Conservation (phyloP, 2,113 vertebrate species). For the Gymnorhina tibicen region DNA sequence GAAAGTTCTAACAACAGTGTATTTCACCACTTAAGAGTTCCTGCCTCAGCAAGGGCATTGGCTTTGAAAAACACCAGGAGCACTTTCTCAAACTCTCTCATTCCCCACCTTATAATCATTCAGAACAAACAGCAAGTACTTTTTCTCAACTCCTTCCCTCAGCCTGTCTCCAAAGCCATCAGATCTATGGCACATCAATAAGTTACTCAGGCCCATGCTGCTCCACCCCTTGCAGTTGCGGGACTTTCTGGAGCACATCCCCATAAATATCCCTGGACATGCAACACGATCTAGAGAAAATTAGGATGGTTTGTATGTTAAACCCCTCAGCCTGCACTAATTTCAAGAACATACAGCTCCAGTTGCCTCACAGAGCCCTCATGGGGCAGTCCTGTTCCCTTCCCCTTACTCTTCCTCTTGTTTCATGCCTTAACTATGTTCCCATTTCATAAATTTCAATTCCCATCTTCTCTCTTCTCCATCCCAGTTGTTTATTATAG, state of each 20-base stretch:
- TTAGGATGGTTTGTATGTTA: background rate
- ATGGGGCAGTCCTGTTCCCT: background rate
- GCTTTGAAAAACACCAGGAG: background rate
- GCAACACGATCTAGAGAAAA: background rate
- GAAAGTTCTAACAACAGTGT: background rate
- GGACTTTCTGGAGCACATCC: background rate
- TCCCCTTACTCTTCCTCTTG: conserved; percentile 8
- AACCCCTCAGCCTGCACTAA: background rate
- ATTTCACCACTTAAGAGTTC: background rate
- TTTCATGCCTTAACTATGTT: background rate
- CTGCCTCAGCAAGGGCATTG: background rate
- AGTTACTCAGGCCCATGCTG: conserved; percentile 76
- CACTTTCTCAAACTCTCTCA: background rate
- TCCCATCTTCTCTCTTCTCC: conserved; percentile 20
- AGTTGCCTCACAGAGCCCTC: background rate
- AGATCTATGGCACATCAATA: conserved; percentile 67
- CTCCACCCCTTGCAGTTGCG: conserved; percentile 21
- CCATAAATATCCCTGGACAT: background rate
- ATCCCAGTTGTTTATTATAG: conserved; percentile 42
- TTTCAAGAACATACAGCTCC: background rate
- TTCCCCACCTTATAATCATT: background rate
- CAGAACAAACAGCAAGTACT: background rate
- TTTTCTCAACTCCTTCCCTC: background rate
- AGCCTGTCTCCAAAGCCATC: conserved; percentile 71
- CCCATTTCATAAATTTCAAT: conserved; percentile 6